Conservation (phyloP, 1,140 invertebrate genomes). For the Drosophila mayri region DNA sequence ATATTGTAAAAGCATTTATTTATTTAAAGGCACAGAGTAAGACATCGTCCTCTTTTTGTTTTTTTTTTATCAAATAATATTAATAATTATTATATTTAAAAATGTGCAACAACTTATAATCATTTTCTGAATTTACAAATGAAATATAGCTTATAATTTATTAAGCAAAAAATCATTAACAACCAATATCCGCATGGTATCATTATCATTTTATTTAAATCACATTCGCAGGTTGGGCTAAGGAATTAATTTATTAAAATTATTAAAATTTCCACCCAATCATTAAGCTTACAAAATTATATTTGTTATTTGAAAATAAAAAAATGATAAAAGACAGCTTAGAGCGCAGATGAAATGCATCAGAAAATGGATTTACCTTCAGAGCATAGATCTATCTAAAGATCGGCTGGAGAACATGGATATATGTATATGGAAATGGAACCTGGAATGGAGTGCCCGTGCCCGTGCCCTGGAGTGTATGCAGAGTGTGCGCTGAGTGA, state of each 20-base stretch:
- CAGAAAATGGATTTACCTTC: slow-evolving; percentile 64
- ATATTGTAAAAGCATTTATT: neutral
- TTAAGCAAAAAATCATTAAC: neutral
- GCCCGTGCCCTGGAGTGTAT: slow-evolving; percentile 8
- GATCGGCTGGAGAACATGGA: slow-evolving; percentile 40
- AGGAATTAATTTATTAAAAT: slow-evolving; percentile 45
- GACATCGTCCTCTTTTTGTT: no score
- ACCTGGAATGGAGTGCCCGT: slow-evolving; percentile 3
- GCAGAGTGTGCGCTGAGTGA: slow-evolving; percentile 69
- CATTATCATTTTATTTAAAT: neutral
- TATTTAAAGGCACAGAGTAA: neutral
- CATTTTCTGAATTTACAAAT: no score
- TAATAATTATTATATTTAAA: no score
- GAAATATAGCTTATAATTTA: neutral
- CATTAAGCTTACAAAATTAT: neutral
- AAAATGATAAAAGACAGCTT: slow-evolving; percentile 41
- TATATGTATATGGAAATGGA: slow-evolving; percentile 24
- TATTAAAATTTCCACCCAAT: neutral
- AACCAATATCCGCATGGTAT: neutral
- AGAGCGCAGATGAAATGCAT: slow-evolving; percentile 29
- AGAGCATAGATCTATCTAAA: slow-evolving; percentile 7
- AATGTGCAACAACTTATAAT: no score
- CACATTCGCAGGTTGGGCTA: neutral
- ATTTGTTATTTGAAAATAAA: slow-evolving; percentile 42
- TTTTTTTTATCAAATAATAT: no score